Conservation (phyloP, 2,113 vertebrate genomes). For the Paralichthys olivaceus region DNA sequence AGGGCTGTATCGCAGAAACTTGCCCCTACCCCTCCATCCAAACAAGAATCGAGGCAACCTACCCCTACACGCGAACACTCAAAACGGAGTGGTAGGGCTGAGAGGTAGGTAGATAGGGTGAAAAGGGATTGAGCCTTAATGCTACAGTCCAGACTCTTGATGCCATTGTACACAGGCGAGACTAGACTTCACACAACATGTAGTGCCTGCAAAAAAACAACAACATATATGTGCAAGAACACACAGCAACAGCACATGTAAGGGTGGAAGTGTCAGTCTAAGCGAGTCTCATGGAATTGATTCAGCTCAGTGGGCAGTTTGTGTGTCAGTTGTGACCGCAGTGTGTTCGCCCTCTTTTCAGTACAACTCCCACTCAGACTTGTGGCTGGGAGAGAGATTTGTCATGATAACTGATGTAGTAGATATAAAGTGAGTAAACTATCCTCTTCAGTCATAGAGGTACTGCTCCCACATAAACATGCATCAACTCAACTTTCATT, state of each 20-base stretch:
- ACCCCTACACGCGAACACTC: too few relatives aligned
- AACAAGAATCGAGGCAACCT: too few relatives aligned
- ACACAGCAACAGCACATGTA: background rate
- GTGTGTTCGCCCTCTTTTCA: constrained; percentile 17
- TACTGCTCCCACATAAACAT: constrained; percentile 13
- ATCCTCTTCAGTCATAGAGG: constrained; percentile 23
- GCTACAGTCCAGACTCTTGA: too few relatives aligned
- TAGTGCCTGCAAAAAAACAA: constrained; percentile 2
- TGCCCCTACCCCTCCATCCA: too few relatives aligned
- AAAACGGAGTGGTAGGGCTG: too few relatives aligned
- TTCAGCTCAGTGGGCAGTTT: constrained; percentile 22
- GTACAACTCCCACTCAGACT: background rate
- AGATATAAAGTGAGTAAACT: constrained; percentile 36
- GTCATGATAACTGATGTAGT: constrained; percentile 23
- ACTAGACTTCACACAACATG: too few relatives aligned
- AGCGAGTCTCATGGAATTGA: constrained; percentile 34
- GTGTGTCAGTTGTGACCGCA: constrained; percentile 34
- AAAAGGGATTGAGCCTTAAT: too few relatives aligned
- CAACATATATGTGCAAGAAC: background rate
- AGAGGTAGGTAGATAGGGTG: too few relatives aligned
- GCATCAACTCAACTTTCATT: constrained; percentile 11
- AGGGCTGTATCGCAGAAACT: too few relatives aligned
- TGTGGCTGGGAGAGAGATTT: background rate
- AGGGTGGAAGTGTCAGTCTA: constrained; percentile 11
- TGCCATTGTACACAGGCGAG: too few relatives aligned